Conservation (phyloP, 2,797 vertebrate species). For the Melanotaenia pygmaea region DNA sequence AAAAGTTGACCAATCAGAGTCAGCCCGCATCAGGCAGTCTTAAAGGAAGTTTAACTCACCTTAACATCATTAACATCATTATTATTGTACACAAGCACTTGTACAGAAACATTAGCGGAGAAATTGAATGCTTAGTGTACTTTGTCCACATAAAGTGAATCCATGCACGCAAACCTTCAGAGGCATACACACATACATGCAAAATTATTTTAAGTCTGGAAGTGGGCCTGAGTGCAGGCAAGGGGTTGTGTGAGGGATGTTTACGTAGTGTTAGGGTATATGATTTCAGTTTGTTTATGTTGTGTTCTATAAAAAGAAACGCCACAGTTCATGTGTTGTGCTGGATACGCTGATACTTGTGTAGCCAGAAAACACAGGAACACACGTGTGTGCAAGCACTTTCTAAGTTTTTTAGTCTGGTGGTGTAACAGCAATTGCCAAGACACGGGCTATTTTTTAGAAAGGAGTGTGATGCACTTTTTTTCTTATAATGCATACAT, state of each 20-base stretch:
- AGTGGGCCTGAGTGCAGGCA: slow-evolving; percentile 35
- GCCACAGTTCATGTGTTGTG: slow-evolving; percentile 9
- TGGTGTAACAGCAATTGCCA: background rate
- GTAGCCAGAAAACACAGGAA: slow-evolving; percentile 13
- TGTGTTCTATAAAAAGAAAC: slow-evolving; percentile 46
- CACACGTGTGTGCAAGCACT: background rate
- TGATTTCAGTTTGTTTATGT: slow-evolving; percentile 69
- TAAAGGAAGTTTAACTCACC: slow-evolving; percentile 1
- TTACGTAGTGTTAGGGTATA: slow-evolving; percentile 43
- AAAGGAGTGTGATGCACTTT: background rate
- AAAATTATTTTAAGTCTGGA: slow-evolving; percentile 62
- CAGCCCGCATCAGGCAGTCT: no score
- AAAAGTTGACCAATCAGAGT: no score
- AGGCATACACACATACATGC: background rate
- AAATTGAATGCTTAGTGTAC: background rate
- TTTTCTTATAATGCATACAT: background rate
- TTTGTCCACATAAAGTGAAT: background rate
- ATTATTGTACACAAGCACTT: background rate
- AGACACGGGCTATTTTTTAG: background rate
- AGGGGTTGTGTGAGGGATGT: slow-evolving; percentile 36
- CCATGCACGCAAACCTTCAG: background rate
- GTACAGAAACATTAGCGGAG: background rate
- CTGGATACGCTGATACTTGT: slow-evolving; percentile 2
- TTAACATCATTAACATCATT: background rate
- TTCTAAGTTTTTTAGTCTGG: background rate